phyloP scores from a whole-genome alignment of 2,113 vertebrate species.

The Ibidorhyncha struthersii region DNA sequence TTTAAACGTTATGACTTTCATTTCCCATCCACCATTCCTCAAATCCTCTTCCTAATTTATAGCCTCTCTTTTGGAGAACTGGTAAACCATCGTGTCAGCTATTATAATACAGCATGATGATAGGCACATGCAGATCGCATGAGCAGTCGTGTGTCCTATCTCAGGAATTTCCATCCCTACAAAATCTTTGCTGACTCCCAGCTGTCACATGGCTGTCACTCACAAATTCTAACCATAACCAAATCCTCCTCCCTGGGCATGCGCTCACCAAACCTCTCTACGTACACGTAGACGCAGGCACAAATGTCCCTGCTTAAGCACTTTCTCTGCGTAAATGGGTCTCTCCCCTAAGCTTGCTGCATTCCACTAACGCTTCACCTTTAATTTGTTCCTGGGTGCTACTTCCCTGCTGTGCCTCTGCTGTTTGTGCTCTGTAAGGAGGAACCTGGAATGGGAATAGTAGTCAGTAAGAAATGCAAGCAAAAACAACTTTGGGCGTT shows the following conservation, averaged over 20 bases:
- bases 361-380: background rate
- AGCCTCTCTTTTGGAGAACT: conserved; percentile 56
- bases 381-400: background rate
- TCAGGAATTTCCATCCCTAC: conserved; percentile 46
- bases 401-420: background rate
- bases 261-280: conserved; percentile 25
- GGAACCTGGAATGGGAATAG: background rate
- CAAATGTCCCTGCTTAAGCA: background rate
- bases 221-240: conserved; percentile 62
- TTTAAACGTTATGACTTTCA: conserved; percentile 11
- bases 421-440: background rate
- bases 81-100: conserved; percentile 57
- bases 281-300: background rate
- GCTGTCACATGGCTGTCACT: conserved; percentile 67
- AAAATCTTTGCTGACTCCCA: conserved; percentile 49
- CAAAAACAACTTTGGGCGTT: background rate
- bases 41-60: conserved; percentile 37
- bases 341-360: background rate
- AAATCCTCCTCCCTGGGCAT: conserved; percentile 12
- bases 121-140: conserved; percentile 35
- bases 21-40: conserved; percentile 8
- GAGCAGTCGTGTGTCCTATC: conserved; percentile 22
- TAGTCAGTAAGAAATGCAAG: background rate
- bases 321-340: background rate
- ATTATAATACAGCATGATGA: conserved; percentile 53